phyloP scores from a whole-genome alignment of 2,113 vertebrate genomes.

The Salminus brasiliensis region DNA sequence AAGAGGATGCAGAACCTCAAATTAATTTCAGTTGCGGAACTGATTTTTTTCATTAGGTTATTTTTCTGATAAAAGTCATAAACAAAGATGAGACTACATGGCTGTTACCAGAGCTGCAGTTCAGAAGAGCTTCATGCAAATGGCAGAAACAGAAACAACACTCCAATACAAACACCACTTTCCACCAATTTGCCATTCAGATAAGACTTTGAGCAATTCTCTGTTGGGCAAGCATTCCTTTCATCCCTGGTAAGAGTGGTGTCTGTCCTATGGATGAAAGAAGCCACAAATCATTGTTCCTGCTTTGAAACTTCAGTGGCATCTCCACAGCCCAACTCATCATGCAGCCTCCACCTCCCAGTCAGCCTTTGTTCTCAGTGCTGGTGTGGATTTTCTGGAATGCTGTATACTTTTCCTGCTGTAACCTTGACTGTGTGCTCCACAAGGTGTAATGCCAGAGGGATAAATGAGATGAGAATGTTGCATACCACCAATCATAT shows the following conservation, averaged over 20 bases:
- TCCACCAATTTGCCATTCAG: not conserved
- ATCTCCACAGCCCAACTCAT: not conserved
- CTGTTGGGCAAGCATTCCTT: not conserved
- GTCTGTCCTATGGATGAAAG: not conserved
- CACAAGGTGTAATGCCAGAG: not conserved
- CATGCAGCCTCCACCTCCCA: not conserved
- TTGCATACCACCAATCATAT: not conserved
- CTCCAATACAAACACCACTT: not conserved
- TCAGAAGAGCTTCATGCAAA: not conserved
- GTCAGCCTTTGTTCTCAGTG: not conserved
- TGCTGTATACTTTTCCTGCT: not conserved
- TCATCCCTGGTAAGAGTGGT: not conserved
- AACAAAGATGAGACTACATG: not conserved
- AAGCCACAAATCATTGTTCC: not conserved
- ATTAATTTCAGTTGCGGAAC: slow-evolving; percentile 45
- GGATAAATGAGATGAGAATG: not conserved
- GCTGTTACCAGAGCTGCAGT: not conserved
- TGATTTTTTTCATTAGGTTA: slow-evolving; percentile 35
- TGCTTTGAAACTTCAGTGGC: not conserved
- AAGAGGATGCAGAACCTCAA: slow-evolving; percentile 56
- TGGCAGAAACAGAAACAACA: not conserved
- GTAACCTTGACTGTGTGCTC: not conserved
- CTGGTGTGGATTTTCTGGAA: not conserved
- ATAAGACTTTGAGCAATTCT: slow-evolving; percentile 6
- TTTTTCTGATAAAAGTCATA: slow-evolving; percentile 20